Evolutionary conservation across 2,113 vertebrate species (phyloP).

Genomic region (Notechis scutatus): DNA sequence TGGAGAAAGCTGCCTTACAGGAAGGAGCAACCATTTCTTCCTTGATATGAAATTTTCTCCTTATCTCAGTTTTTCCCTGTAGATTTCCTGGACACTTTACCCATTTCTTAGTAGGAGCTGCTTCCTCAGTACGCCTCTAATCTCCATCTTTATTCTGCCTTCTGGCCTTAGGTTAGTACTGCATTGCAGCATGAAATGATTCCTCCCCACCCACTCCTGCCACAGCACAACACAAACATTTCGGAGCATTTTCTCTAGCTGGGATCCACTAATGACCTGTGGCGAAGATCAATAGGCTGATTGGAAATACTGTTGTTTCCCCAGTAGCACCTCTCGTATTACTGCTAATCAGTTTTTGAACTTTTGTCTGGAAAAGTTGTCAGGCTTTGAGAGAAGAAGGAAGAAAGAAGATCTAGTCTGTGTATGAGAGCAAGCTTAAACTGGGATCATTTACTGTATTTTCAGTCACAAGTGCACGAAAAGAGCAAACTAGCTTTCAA

Average conservation of each 20-base stretch:
- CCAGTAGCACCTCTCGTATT: slow-evolving; percentile 25
- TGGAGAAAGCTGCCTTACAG: neutral
- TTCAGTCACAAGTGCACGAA: neutral
- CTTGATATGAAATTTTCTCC: neutral
- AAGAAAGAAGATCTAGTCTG: neutral
- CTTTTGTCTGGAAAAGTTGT: neutral
- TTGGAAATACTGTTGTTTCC: slow-evolving; percentile 37
- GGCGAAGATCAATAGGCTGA: slow-evolving; percentile 8
- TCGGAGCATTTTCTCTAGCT: neutral
- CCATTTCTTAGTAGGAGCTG: neutral
- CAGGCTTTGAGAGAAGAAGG: neutral
- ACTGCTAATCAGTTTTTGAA: slow-evolving; percentile 36
- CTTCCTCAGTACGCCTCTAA: neutral
- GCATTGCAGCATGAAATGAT: neutral
- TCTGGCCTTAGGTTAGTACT: neutral
- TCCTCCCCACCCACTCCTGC: neutral
- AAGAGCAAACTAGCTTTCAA: neutral
- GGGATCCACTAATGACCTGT: slow-evolving; percentile 18
- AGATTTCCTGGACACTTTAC: neutral
- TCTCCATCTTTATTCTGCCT: neutral
- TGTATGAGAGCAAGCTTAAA: neutral
- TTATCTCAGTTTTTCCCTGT: neutral
- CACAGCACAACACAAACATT: neutral
- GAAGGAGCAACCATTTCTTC: neutral
- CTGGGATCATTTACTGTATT: neutral